Percentiles rank a stretch among this genome's conserved stretches.
These are phyloP conservation scores for Coryphaenoides rupestris DNA, from an alignment of 2,113 vertebrate genomes.

Conservation along the genomic window DNA sequence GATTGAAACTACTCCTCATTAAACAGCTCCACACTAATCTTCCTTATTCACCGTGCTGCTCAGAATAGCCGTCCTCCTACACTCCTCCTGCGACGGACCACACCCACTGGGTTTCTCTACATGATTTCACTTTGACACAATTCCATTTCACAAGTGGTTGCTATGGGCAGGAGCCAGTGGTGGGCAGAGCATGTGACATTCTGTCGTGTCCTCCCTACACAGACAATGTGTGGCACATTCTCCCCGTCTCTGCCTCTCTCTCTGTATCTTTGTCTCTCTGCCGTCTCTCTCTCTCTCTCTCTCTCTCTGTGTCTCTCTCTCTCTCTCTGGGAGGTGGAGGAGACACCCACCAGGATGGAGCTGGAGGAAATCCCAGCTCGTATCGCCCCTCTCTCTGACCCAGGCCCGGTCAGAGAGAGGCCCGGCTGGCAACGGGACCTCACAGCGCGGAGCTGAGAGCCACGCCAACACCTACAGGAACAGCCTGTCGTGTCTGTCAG, in stretches of 20 bases:
- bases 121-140: neutral
- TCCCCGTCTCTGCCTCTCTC: too few relatives aligned
- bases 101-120: too few relatives aligned
- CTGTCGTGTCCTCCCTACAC: neutral
- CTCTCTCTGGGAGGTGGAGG: too few relatives aligned
- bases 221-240: too few relatives aligned
- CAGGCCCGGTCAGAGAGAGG: slow-evolving; percentile 1
- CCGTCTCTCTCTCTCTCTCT: too few relatives aligned
- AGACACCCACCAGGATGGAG: slow-evolving; percentile 61
- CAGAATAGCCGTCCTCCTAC: too few relatives aligned
- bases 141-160: neutral
- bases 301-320: too few relatives aligned
- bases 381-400: slow-evolving; percentile 46
- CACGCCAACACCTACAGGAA: slow-evolving; percentile 18
- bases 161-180: neutral
- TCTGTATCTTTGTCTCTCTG: too few relatives aligned
- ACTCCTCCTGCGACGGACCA: too few relatives aligned
- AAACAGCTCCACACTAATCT: too few relatives aligned
- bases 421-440: slow-evolving; percentile 14
- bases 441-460: neutral
- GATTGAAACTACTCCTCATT: too few relatives aligned
- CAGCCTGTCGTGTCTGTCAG: slow-evolving; percentile 19
- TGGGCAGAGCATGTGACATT: neutral
- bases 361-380: slow-evolving; percentile 64
- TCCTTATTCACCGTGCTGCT: too few relatives aligned